Base-by-base conservation (phyloP, 2,113 vertebrate genomes). In the Lophura nycthemera region DNA sequence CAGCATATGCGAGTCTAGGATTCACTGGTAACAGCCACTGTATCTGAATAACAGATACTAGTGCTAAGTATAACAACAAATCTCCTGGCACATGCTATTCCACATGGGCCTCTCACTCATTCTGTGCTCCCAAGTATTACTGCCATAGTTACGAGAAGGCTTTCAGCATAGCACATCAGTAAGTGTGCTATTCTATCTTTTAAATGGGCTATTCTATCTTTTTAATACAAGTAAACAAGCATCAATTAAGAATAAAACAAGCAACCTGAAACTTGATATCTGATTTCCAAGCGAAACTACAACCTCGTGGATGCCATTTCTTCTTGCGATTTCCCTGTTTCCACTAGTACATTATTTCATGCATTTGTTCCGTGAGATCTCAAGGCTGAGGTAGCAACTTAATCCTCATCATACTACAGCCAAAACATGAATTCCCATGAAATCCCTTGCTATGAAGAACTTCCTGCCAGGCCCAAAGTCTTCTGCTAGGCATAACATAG, bases 271-370 rank as follows among this genome's bases (percentile, higher is more conserved):
- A 43, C 57, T 90, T 52, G 69, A 29, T n/a, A 83, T 29, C n/a
- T 83, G 77, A 82, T 72, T 89, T 92, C n/a, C 66, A 93, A 42
- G 43, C 22, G n/a, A 66, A 89, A 83, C 64, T 54, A 77, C 22
- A 70, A 1, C 65, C 64, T 70, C 12, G 25, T 14, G n/a, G 36
- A 36, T 83, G 32, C 89, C 45, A 21, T 11, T 10, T 21, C 47
- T 84, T 92, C 43, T 57, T 54, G 38, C 21, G 22, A 5, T 79
- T 71, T 83, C 47, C 47, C 71, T 80, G 0, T 77, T 83, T 94
- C 43, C 89, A 75, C 14, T 38, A 71, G 16, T 57, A 60, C 4
- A 0, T 14, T 52, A 81, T 64, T 87, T 83, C 29, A 20, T 24
- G 34, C 27, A 70, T 29, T 67, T 89, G 34, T 48, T 83, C 85